phyloP scores from a whole-genome alignment of 1,140 invertebrate species.

The Sinella curviseta region DNA sequence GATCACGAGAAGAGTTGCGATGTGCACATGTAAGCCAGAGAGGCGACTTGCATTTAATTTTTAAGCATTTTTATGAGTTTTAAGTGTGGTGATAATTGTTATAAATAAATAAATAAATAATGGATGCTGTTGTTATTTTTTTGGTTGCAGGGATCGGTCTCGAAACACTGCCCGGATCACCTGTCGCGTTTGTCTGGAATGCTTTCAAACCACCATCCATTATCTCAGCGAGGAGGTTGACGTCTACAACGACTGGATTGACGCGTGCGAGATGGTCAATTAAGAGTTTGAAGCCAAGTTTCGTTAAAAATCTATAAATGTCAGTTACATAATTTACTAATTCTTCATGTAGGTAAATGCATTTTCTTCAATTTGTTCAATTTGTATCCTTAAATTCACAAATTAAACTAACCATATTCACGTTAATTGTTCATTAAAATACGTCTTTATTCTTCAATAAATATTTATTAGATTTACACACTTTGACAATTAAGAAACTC shows the following conservation, averaged over 20 bases:
- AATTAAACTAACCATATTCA: too few species aligned
- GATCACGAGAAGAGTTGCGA: constrained; percentile 99
- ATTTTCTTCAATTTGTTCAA: too few species aligned
- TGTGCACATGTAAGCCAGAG: constrained; percentile 98
- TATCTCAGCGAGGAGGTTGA: constrained; percentile 95
- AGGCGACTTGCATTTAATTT: too few species aligned
- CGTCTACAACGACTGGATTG: constrained; percentile 99
- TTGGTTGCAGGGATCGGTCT: constrained; percentile 81
- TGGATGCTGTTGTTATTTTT: constrained; percentile 26
- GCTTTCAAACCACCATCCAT: constrained; percentile 95
- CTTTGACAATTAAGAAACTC: neutral
- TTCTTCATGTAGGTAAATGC: neutral
- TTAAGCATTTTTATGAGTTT: constrained; percentile 20
- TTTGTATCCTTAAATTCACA: too few species aligned
- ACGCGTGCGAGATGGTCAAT: constrained; percentile 94
- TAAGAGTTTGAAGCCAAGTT: constrained; percentile 51
- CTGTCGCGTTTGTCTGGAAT: constrained; percentile 92
- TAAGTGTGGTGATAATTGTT: neutral
- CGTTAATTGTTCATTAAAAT: neutral
- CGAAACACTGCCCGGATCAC: constrained; percentile 88
- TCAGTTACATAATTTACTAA: neutral
- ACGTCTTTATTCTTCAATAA: neutral
- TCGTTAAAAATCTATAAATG: neutral
- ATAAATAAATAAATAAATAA: constrained; percentile 21
- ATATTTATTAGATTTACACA: neutral